Evolutionary conservation across 2,797 vertebrate genomes (phyloP).

Genomic region (Oreochromis mossambicus): DNA sequence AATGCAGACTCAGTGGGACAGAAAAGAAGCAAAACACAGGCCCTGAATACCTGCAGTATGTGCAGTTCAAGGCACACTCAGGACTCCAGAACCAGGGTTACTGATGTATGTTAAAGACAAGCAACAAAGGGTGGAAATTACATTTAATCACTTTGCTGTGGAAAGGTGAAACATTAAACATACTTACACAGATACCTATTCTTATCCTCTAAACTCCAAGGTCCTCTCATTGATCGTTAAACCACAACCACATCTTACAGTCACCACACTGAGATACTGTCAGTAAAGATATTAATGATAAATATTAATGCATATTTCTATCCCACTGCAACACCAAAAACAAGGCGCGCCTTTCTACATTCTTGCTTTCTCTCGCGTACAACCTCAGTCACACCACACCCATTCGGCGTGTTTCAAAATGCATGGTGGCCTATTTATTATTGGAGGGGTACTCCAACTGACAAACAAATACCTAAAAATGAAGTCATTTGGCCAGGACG

Average conservation of each 20-base stretch:
- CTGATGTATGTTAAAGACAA: background rate
- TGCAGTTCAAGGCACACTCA: background rate
- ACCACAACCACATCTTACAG: background rate
- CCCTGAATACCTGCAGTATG: background rate
- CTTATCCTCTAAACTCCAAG: background rate
- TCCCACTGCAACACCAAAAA: slow-evolving; percentile 35
- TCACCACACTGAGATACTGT: slow-evolving; percentile 3
- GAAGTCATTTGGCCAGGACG: slow-evolving; percentile 68
- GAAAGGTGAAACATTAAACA: background rate
- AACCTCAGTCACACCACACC: slow-evolving; percentile 48
- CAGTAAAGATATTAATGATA: slow-evolving; percentile 25
- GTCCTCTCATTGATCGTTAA: background rate
- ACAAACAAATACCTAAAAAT: slow-evolving; percentile 78
- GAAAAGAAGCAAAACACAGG: background rate
- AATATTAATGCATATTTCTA: slow-evolving; percentile 14
- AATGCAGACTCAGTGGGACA: slow-evolving; percentile 10
- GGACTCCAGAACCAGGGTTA: background rate
- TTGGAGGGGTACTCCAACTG: slow-evolving; percentile 73
- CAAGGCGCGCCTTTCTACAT: slow-evolving; percentile 19
- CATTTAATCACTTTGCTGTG: background rate
- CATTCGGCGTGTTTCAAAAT: slow-evolving; percentile 63
- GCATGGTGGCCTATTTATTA: slow-evolving; percentile 79
- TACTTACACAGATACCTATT: background rate
- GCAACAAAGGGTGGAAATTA: background rate
- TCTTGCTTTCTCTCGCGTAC: slow-evolving; percentile 2